phyloP scores from a whole-genome alignment of 2,797 vertebrate species.

The Sebastes elongatus region DNA sequence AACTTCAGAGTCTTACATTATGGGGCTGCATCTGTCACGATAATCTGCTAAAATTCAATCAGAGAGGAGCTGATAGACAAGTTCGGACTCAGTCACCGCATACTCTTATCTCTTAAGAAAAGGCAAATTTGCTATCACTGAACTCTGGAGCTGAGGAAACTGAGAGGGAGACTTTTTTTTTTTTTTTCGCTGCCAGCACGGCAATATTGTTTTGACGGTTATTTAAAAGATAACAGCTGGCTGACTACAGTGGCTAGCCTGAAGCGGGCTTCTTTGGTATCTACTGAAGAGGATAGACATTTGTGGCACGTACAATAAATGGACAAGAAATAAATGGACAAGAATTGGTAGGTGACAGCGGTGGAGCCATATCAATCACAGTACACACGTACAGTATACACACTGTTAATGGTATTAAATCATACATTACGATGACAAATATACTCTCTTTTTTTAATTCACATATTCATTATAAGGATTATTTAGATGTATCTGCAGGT shows the following conservation, averaged over 20 bases:
- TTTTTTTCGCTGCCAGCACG: constrained; percentile 46
- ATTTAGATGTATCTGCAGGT: not conserved
- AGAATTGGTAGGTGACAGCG: constrained; percentile 8
- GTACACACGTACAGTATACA: not conserved
- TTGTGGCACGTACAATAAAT: constrained; percentile 20
- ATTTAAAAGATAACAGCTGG: constrained; percentile 70
- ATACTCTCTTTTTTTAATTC: not conserved
- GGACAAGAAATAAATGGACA: constrained; percentile 12
- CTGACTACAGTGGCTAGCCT: constrained; percentile 39
- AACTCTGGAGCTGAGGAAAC: constrained; percentile 52
- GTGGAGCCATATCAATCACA: not conserved
- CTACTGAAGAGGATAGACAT: constrained; percentile 19
- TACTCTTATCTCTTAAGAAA: constrained; percentile 60
- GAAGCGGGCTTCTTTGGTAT: constrained; percentile 24
- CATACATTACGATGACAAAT: not conserved
- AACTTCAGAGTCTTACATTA: constrained; percentile 46
- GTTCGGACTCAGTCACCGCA: constrained; percentile 39
- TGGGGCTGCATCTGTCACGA: constrained; percentile 40
- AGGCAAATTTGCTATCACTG: constrained; percentile 55
- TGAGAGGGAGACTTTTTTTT: constrained; percentile 31
- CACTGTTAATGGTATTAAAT: not conserved
- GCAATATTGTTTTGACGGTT: constrained; percentile 59
- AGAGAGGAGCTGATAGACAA: constrained; percentile 53
- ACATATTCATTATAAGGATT: not conserved
- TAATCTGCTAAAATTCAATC: constrained; percentile 69